Evolutionary conservation across 2,113 vertebrate genomes (phyloP), one percentile per base, ranked within the genome.

Genomic region (Oostethus manadensis): DNA sequence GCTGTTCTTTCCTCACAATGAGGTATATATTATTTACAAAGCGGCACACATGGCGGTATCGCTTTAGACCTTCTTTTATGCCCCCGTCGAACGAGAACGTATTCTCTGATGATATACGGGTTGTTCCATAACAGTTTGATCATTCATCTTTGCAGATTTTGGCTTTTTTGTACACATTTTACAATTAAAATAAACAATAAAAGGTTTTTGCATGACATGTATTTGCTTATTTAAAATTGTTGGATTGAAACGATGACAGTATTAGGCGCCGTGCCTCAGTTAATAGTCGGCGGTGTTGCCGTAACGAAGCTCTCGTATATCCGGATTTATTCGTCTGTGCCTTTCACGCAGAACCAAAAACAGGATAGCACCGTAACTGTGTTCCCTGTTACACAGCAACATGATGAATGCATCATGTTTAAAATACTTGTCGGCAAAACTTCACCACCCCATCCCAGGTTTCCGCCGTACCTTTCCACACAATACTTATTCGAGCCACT

Each of bases 1-100:
- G 82, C 69, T 73, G 58, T 69, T 82, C 58, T 83, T 87, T 82
- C 89, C 88, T 90, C 86, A 90, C 85, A 89, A 77, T 89, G 87
- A 90, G 88, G 86, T 78, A 81, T 80, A 82, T 88, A 86, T 86
- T 84, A 82, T 83, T 73, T 81, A 80, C 73, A 84, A 62, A 75
- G 18, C 42, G 77, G 87, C 83, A 78, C 71, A 72, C 62, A 53
- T 70, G 55, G 40, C 57, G 78, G 76, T 79, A 81, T 60, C 26
- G 68, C 40, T 65, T 68, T 79, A 78, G 83, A 69, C 35, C 47
- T 66, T 68, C 33, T 44, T 48, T 45, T 59, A 70, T 59, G 40
- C 17, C 73, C 65, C 40, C 68, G 51, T 72, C 51, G 83, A 87
- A 79, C 80, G 51, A 79, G 69, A 85, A 80, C 84, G 76, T 81